Conservation (phyloP, 2,113 vertebrate species). For the Ovibos moschatus region DNA sequence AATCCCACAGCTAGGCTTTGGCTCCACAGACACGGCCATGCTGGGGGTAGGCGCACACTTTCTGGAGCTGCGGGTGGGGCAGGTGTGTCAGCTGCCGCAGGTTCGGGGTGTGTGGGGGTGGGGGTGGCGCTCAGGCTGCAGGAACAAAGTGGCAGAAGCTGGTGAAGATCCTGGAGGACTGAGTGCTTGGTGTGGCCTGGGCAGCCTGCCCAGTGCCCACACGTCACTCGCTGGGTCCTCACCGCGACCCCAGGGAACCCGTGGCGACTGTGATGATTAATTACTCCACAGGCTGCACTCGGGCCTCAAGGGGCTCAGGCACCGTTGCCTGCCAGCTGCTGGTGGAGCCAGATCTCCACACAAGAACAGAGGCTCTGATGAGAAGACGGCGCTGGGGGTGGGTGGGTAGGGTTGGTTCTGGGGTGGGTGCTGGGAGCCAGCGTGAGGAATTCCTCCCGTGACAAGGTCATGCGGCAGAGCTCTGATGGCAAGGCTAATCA, state of each 20-base stretch:
- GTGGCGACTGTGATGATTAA: neutral
- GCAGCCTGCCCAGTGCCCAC: fast-evolving
- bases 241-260: neutral
- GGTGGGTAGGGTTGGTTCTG: neutral
- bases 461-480: too few species aligned
- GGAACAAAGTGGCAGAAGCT: too few species aligned
- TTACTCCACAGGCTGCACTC: neutral
- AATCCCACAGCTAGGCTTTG: fast-evolving
- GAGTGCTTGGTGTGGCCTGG: neutral
- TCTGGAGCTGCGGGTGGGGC: neutral
- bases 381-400: fast-evolving
- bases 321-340: fast-evolving
- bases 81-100: neutral
- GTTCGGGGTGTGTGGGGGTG: too few species aligned
- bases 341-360: neutral
- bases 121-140: neutral
- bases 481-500: too few species aligned
- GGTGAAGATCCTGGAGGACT: neutral
- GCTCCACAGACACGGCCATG: fast-evolving
- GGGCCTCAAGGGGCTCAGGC: neutral
- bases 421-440: too few species aligned
- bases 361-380: neutral
- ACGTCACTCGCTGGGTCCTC: neutral
- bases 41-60: neutral
- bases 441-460: too few species aligned